A percentile compares a stretch with the other conserved stretches of the same genome.
These are phyloP conservation scores for Sinella curviseta DNA, from an alignment of 1,140 invertebrate genomes.

Conservation along the genomic window DNA sequence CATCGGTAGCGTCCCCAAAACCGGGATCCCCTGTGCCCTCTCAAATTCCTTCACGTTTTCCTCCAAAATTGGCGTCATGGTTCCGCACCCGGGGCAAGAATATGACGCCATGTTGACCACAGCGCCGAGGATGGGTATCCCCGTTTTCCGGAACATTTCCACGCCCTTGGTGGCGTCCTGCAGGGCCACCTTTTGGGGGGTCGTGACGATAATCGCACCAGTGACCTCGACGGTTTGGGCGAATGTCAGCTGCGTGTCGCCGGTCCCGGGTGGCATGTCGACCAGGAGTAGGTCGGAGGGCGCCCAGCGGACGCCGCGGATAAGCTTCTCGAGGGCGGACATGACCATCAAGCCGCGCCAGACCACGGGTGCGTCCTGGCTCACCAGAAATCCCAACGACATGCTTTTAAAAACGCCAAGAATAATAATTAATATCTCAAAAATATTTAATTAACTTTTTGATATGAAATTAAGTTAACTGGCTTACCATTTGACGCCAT, in stretches of 20 bases:
- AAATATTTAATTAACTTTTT: conserved; percentile 32
- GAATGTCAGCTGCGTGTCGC: conserved; percentile 84
- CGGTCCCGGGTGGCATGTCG: conserved; percentile 89
- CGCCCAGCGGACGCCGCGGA: conserved; percentile 79
- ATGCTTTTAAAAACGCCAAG: conserved; percentile 62
- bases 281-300: conserved; percentile 78
- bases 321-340: conserved; percentile 82
- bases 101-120: conserved; percentile 82
- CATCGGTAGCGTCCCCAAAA: conserved; percentile 69
- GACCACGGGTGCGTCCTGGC: conserved; percentile 74
- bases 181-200: conserved; percentile 78
- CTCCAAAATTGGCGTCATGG: conserved; percentile 14
- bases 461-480: conserved; percentile 20
- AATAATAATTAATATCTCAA: conserved; percentile 36
- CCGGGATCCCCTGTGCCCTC: background rate
- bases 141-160: conserved; percentile 76
- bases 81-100: conserved; percentile 68
- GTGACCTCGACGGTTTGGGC: conserved; percentile 80
- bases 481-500: conserved; percentile 83
- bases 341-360: conserved; percentile 94
- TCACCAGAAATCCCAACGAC: conserved; percentile 87
- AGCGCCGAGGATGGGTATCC: conserved; percentile 76
- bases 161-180: conserved; percentile 77
- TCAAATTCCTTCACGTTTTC: conserved; percentile 57
- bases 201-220: conserved; percentile 79